phyloP scores from a whole-genome alignment of 2,113 vertebrate genomes.

The Speoplatyrhinus poulsoni region DNA sequence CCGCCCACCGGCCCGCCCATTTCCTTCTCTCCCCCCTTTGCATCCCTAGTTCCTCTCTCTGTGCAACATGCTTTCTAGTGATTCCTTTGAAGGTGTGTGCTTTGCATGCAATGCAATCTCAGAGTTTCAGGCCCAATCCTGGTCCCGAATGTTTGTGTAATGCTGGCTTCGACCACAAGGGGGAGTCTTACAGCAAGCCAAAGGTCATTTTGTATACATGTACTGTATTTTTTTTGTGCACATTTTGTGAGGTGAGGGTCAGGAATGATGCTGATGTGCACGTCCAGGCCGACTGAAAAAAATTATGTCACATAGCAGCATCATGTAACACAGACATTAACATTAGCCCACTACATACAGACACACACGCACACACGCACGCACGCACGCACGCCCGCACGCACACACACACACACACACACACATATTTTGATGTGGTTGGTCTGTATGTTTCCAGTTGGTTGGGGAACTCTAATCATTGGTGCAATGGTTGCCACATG shows the following conservation, averaged over 20 bases:
- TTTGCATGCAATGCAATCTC: too few relatives aligned
- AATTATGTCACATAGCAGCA: slow-evolving; percentile 44
- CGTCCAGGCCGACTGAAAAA: slow-evolving; percentile 32
- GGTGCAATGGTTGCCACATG: slow-evolving; percentile 72
- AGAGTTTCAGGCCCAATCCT: too few relatives aligned
- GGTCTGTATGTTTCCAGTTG: slow-evolving; percentile 54
- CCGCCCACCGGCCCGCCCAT: not conserved
- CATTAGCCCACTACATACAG: slow-evolving; percentile 18
- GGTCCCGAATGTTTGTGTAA: too few relatives aligned
- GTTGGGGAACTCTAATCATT: slow-evolving; percentile 60
- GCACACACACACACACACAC: too few relatives aligned
- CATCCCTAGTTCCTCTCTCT: not conserved
- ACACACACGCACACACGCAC: too few relatives aligned
- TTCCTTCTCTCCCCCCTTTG: not conserved
- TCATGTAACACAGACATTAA: slow-evolving; percentile 27
- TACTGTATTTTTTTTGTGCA: not conserved
- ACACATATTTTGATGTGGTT: slow-evolving; percentile 49
- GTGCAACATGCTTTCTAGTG: too few relatives aligned
- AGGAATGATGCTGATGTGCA: slow-evolving; percentile 21
- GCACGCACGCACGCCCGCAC: too few relatives aligned
- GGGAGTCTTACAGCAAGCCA: not conserved
- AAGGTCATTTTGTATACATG: not conserved
- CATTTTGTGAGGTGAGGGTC: slow-evolving; percentile 21
- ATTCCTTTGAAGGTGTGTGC: too few relatives aligned
- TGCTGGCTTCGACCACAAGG: too few relatives aligned